Evolutionary conservation across 2,888 invertebrate species (phyloP), one percentile per base, ranked within the genome.

Genomic region (Ctenicera cuprea): DNA sequence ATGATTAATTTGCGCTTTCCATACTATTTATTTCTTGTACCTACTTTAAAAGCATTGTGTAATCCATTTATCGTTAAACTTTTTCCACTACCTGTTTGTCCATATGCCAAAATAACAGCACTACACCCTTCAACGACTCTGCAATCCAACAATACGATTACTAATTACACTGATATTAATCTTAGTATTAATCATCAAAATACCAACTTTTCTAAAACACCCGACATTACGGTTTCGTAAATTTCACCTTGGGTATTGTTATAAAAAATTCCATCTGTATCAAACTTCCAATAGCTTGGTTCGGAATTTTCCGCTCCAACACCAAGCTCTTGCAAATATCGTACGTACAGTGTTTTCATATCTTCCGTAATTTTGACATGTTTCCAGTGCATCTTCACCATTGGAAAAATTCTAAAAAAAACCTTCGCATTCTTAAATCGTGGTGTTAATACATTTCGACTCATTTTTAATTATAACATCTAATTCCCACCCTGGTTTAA

Each of bases 11-110:
- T 33, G 8, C 7, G 7, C 9, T 9, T 12, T n/a, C 16, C 5
- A 37, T 4, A 59, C 22, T 14, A 16, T 8, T 5, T n/a, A 7
- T 30, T 20, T 54, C 11, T 59, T 7, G 2, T 33, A 33, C 16
- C 63, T 81, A 83, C 83, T 72, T 82, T 73, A 76, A 77, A 83
- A 8, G 75, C 75, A 74, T 79, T 79, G n/a, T 83, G 78, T 9
- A 86, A 72, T 48, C 86, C 87, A 67, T 78, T 80, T 26, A 83
- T 78, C 1, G 86, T 87, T 45, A 85, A 75, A 37, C 83, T 84
- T 82, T 87, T 87, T 12, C 87, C 88, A 16, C 85, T 83, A 26
- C 87, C 87, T 0, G 86, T 87, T 82, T 88, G 88, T 0, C 88
- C 88, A 75, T 84, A 88, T 54, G 84, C 81, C 54, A 86, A 77